Base-by-base conservation (phyloP, 2,113 vertebrate genomes). In the Gobius niger region DNA sequence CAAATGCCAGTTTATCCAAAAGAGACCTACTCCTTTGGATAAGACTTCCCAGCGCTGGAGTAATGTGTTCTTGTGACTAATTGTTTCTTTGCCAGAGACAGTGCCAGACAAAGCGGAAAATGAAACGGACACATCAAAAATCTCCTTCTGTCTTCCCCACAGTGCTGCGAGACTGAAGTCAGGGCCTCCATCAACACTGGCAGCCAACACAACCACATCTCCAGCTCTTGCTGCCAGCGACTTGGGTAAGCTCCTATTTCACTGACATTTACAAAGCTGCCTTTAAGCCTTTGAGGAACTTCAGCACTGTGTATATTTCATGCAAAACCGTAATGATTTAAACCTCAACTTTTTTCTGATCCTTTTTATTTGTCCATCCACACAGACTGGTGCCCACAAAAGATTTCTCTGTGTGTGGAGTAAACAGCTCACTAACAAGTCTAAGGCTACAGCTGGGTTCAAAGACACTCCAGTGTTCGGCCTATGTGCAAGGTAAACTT, bases 141-240 rank as follows among this genome's bases (percentile, higher is more conserved):
- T 15, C 67, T 14, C 62, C 50, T 70, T 64, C 51, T 82, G 72
- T 85, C 44, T 50, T 49, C 72, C 47, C 70, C 67, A 70, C 88
- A 96, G 96, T 96, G 94, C 82, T 91, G 75, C 76, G 94, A 94
- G 75, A 88, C 91, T 73, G 87, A 92, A 47, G 86, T 98, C 72
- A 94, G 88, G 84, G 94, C 92, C 0, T 93, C 92, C 5, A 91
- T 98, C 87, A 93, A 95, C 91, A 98, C 95, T 1, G 93, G 95
- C 61, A 94, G 90, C 71, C 91, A 90, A 64, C 88, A 93, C 67
- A 96, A 96, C 85, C 91, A 93, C 89, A 93, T 98, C 88, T 97
- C 96, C 51, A 77, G 79, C 60, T 91, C 86, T 73, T 97, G 95
- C 87, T 94, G 95, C 88, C 93, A 91, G 78, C 91, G 92, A 73